Evolutionary conservation across 2,113 vertebrate species (phyloP).

Genomic region (Tupaia chinensis): DNA sequence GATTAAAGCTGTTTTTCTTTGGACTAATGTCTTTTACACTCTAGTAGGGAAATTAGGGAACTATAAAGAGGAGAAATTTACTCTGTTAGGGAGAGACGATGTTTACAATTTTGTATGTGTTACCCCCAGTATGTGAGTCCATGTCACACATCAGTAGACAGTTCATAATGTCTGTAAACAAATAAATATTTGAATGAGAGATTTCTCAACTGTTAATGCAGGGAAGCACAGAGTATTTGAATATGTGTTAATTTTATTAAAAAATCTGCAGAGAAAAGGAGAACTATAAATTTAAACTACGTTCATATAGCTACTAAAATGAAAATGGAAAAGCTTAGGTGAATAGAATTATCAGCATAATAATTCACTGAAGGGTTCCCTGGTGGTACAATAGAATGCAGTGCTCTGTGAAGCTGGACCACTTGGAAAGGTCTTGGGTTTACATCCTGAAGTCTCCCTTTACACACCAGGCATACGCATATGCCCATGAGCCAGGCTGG

Average conservation of each 20-base stretch:
- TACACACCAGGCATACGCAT: too few relatives aligned
- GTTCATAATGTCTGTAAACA: background rate
- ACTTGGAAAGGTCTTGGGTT: too few relatives aligned
- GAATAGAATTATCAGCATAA: background rate
- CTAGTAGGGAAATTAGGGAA: background rate
- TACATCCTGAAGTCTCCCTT: too few relatives aligned
- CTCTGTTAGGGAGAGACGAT: background rate
- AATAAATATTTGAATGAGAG: slow-evolving; percentile 10
- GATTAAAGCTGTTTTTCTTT: background rate
- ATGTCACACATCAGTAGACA: background rate
- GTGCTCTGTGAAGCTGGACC: too few relatives aligned
- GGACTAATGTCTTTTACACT: background rate
- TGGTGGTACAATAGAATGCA: too few relatives aligned
- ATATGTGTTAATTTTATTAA: background rate
- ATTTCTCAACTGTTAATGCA: background rate
- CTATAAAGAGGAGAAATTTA: background rate
- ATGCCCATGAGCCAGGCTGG: too few relatives aligned
- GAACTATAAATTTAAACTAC: slow-evolving; percentile 10
- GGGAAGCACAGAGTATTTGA: background rate
- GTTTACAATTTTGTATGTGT: background rate
- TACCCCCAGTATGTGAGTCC: background rate
- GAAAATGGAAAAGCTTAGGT: background rate
- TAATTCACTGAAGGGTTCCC: background rate
- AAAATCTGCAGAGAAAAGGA: background rate
- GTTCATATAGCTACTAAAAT: background rate